Base-by-base conservation (phyloP, 1,140 invertebrate genomes). In the Gryon sp. region DNA sequence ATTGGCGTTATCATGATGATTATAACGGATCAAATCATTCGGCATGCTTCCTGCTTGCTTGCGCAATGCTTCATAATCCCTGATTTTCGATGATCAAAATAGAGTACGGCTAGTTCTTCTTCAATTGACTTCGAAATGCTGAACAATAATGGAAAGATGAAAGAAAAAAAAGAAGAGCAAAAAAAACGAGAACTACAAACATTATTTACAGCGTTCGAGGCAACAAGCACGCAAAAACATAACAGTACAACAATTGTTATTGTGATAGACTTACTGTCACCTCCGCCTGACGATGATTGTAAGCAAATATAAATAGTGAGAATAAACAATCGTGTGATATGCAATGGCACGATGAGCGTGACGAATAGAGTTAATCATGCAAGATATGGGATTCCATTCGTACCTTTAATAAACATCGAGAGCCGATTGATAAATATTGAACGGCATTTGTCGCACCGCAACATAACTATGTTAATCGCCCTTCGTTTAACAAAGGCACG, bases 221-320 rank as follows among this genome's bases (percentile, higher is more conserved):
- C 30, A 76, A 40, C 57, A 73, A 40, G 69, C 36, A 76, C 16
- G 76, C 46, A 72, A 80, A n/a, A 75, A 79, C 72, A 76, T 78
- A 74, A 80, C 75, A 80, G 70, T 59, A 74, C 34, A 63, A 63
- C 57, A 76, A 83, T 78, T 83, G 69, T 81, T 80, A 83, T 66
- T 81, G 80, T 80, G 80, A 66, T 78, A 80, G 82, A 86, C 85
- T 86, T 86, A 86, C 85, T 83, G 85, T 84, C 63, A 86, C 84
- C 77, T 86, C 85, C 80, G 85, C 85, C 85, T 86, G 85, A 74
- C 65, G 81, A 60, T 80, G 78, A 83, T 80, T 79, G 83, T 82
- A 82, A 83, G 80, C 79, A 83, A 85, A 82, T 76, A 82, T 76
- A 85, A 82, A 82, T 83, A 81, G 80, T 82, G 77, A 80, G 75